Conservation (phyloP, 2,113 vertebrate genomes). For the Phylloscopus trochiloides region DNA sequence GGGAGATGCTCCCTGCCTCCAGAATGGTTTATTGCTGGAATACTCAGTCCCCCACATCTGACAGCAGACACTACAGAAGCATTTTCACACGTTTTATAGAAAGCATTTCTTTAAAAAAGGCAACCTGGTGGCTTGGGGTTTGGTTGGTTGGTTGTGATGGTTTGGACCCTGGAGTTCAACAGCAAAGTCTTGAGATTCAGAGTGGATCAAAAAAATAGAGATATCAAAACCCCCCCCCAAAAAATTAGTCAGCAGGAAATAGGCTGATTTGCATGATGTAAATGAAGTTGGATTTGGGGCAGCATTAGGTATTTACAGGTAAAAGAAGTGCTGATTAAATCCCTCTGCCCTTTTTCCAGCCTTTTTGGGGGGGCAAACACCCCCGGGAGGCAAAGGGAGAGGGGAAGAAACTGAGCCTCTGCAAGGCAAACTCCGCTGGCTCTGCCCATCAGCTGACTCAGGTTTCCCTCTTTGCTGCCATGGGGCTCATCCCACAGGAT, state of each 20-base stretch:
- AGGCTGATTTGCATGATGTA: neutral
- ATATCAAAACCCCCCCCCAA: neutral
- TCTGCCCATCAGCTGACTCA: constrained; percentile 69
- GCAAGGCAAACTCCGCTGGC: constrained; percentile 60
- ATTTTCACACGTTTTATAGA: neutral
- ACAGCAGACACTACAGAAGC: neutral
- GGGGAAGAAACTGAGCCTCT: neutral
- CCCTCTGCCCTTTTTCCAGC: neutral
- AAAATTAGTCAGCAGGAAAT: constrained; percentile 41
- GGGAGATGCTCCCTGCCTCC: constrained; percentile 11
- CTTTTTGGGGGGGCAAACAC: neutral
- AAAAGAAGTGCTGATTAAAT: constrained; percentile 25
- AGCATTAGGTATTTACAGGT: constrained; percentile 67
- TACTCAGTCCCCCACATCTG: neutral
- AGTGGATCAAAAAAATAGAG: neutral
- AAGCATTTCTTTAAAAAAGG: constrained; percentile 51
- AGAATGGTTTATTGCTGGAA: constrained; percentile 42
- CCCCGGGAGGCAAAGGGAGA: neutral
- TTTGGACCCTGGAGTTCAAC: constrained; percentile 38
- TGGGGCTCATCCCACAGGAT: neutral
- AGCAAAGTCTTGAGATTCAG: constrained; percentile 33
- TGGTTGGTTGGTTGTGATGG: neutral
- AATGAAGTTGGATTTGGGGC: neutral
- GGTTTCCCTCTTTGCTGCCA: neutral
- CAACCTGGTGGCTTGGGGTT: constrained; percentile 59